Base-by-base conservation (phyloP, 1,140 invertebrate species). In the Vanessa atalanta region DNA sequence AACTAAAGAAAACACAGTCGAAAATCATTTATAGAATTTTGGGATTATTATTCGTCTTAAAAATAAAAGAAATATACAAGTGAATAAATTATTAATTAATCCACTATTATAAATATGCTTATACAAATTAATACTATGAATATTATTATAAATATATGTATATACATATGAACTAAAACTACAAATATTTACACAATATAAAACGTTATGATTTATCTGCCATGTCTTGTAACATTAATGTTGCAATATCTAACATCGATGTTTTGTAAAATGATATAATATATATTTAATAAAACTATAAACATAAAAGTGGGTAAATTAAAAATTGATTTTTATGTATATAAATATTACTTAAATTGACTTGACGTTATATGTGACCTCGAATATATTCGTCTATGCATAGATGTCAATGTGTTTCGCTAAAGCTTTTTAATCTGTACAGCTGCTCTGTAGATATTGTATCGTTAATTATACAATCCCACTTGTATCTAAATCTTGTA, bases 401-500 rank as follows among this genome's bases (percentile, higher is more conserved):
- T 67, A 72, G 50, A 72, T 68, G 47, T 71, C 20, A 63, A 37
- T 68, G 65, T 76, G 68, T 81, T 70, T 77, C 67, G 80, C 80
- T 79, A 70, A 75, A 70, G 75, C 75, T 77, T 81, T 69, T 77
- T 55, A 74, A 68, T 70, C 69, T 75, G 75, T 80, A 80, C 77
- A 76, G 77, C 75, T 65, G 76, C 75, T 78, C 78, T 83, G 80
- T 75, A 82, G 79, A 83, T 72, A 69, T 43, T 47, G 60, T 76
- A 76, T 72, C 51, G 16, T 47, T 51, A 61, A 66, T 64, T 51
- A 70, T 61, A 74, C 70, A 71, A 61, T 65, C 60, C 68, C 66
- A 63, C 43, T 68, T 77, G 67, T 75, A 76, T 72, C 55, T 76
- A 75, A 73, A 60, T 73, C 75, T 78, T 82, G 78, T 82, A 82